These are phyloP conservation scores for Temnothorax longispinosus DNA, from an alignment of 1,140 invertebrate species.

Conservation along the genomic window DNA sequence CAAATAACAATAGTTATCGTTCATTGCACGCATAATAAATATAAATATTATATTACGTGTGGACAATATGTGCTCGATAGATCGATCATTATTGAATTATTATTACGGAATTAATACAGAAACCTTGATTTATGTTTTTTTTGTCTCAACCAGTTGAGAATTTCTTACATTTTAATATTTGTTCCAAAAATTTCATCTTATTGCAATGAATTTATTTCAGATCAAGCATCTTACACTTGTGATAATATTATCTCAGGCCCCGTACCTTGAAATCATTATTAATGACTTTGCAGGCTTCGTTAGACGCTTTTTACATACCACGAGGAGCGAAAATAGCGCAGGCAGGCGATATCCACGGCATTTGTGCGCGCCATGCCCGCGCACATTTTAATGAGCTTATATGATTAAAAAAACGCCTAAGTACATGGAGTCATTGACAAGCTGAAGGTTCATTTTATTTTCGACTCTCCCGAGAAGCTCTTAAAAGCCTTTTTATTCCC, in stretches of 20 bases:
- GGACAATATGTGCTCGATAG: neutral
- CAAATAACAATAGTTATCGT: neutral
- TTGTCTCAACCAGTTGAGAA: neutral
- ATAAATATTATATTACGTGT: neutral
- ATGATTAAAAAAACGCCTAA: slow-evolving; percentile 2
- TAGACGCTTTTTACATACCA: neutral
- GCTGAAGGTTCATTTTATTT: slow-evolving; percentile 30
- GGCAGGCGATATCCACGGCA: slow-evolving; percentile 20
- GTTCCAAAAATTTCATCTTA: neutral
- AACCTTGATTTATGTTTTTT: neutral
- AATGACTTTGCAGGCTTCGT: slow-evolving; percentile 32
- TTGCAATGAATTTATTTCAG: neutral
- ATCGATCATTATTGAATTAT: neutral
- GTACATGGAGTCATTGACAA: slow-evolving; percentile 35
- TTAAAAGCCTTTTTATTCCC: slow-evolving; percentile 56
- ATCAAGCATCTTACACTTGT: slow-evolving; percentile 35
- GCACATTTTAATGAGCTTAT: slow-evolving; percentile 51
- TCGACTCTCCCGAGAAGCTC: slow-evolving; percentile 4
- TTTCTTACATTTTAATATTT: neutral
- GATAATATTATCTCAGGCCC: slow-evolving; percentile 54
- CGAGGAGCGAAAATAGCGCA: slow-evolving; percentile 44
- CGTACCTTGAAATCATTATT: slow-evolving; percentile 29
- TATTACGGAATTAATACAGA: slow-evolving; percentile 10
- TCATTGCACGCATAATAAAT: neutral
- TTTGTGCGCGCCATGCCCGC: slow-evolving; percentile 19